These are phyloP conservation scores for Phrynocephalus vlangalii DNA, from an alignment of 2,797 vertebrate genomes.

Conservation along the genomic window DNA sequence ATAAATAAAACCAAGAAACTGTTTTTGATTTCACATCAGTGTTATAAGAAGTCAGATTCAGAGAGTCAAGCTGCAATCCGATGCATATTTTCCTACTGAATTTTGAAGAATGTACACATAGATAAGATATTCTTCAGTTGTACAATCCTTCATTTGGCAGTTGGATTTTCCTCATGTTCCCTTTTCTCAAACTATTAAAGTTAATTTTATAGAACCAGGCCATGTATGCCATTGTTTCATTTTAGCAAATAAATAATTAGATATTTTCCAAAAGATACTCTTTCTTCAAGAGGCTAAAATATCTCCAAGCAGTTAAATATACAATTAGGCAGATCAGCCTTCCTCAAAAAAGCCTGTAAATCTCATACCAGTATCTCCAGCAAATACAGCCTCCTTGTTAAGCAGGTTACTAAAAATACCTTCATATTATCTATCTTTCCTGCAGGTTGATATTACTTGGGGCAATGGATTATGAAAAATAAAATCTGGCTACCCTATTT, in stretches of 20 bases:
- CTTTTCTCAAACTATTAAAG: not conserved
- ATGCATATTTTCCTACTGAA: too few species aligned
- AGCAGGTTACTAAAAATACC: slow-evolving; percentile 50
- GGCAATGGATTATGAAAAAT: slow-evolving; percentile 44
- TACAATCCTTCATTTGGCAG: too few species aligned
- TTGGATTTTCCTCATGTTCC: not conserved
- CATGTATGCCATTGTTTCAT: slow-evolving; percentile 51
- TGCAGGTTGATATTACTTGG: slow-evolving; percentile 44
- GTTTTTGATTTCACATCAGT: too few species aligned
- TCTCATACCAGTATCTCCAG: slow-evolving; percentile 60
- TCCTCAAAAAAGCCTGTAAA: slow-evolving; percentile 66
- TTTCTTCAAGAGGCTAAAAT: slow-evolving; percentile 66
- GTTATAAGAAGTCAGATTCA: too few species aligned
- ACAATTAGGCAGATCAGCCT: slow-evolving; percentile 69
- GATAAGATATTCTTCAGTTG: too few species aligned
- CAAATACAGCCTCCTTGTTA: slow-evolving; percentile 63
- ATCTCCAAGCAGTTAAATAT: slow-evolving; percentile 66
- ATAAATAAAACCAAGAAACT: too few species aligned
- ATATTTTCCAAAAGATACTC: slow-evolving; percentile 61
- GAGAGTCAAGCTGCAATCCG: too few species aligned
- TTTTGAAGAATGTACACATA: too few species aligned
- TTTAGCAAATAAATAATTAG: slow-evolving; percentile 70
- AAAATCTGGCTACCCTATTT: slow-evolving; percentile 41
- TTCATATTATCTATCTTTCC: slow-evolving; percentile 50
- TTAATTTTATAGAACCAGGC: slow-evolving; percentile 46